Evolutionary conservation across 2,797 vertebrate genomes (phyloP).

Genomic region (Pseudochromis fuscus): DNA sequence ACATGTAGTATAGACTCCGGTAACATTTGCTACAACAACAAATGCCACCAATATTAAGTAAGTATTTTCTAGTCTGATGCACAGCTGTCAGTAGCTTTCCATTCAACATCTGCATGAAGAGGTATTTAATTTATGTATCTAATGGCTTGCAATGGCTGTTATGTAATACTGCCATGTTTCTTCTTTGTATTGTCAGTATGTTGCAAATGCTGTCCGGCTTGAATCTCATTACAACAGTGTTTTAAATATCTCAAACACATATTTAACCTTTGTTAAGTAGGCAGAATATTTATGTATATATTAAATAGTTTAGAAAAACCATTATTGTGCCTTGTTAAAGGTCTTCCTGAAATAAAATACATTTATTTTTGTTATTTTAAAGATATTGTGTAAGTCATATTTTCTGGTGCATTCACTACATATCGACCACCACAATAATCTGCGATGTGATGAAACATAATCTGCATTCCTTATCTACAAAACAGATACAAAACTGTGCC

Average conservation of each 20-base stretch:
- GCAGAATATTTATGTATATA: conserved; percentile 54
- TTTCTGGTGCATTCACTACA: conserved; percentile 3
- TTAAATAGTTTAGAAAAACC: conserved; percentile 62
- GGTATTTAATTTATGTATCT: conserved; percentile 39
- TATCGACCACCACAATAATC: conserved; percentile 12
- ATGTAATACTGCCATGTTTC: conserved; percentile 56
- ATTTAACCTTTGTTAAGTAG: conserved; percentile 44
- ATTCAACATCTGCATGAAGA: conserved; percentile 52
- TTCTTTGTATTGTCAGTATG: conserved; percentile 41
- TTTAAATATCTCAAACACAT: conserved; percentile 34
- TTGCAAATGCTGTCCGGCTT: conserved; percentile 45
- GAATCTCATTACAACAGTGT: conserved; percentile 45
- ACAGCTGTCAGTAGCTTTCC: conserved; percentile 39
- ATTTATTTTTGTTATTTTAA: conserved; percentile 71
- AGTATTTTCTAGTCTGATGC: conserved; percentile 18
- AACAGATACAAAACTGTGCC: conserved; percentile 61
- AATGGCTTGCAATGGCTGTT: conserved; percentile 55
- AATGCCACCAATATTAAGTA: conserved; percentile 28
- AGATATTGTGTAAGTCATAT: background rate
- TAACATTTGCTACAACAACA: conserved; percentile 17
- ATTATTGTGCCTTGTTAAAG: conserved; percentile 75
- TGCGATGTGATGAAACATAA: conserved; percentile 46
- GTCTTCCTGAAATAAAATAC: conserved; percentile 78
- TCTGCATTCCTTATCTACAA: conserved; percentile 64
- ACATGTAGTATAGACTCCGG: conserved; percentile 23